A percentile compares a stretch with the other conserved stretches of the same genome.
phyloP scores from a whole-genome alignment of 2,888 invertebrate species.

The Auanema sp. region DNA sequence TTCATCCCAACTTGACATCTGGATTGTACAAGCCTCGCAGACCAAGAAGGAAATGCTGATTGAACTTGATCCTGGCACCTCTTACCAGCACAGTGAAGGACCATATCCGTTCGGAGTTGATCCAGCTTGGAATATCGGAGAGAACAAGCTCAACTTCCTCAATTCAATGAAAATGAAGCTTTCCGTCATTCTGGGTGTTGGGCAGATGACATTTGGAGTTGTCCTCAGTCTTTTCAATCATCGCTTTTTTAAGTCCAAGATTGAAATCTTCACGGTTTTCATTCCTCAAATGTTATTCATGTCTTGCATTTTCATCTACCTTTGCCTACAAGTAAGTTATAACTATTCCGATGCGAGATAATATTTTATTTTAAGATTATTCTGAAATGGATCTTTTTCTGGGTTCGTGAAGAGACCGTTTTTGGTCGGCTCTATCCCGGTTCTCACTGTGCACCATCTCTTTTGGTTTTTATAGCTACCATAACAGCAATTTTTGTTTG shows the following conservation, averaged over 20 bases:
- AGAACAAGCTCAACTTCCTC: conserved; percentile 63
- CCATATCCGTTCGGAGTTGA: conserved; percentile 68
- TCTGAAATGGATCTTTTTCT: conserved; percentile 68
- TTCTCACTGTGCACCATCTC: conserved; percentile 64
- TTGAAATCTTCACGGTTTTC: conserved; percentile 87
- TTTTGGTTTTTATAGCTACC: conserved; percentile 11
- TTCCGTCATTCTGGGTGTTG: conserved; percentile 61
- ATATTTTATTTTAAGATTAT: conserved; percentile 32
- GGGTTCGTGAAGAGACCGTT: conserved; percentile 43
- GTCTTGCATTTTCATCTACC: conserved; percentile 87
- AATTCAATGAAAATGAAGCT: conserved; percentile 65
- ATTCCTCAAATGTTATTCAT: conserved; percentile 92
- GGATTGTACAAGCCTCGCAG: conserved; percentile 15
- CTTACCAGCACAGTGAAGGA: conserved; percentile 43
- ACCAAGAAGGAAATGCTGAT: conserved; percentile 23
- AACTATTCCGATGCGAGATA: neutral
- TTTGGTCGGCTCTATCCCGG: conserved; percentile 59
- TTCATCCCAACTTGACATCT: neutral
- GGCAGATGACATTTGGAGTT: conserved; percentile 64
- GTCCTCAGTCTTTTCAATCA: conserved; percentile 58
- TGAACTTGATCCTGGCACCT: conserved; percentile 38
- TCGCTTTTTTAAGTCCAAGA: conserved; percentile 70
- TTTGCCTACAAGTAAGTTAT: conserved; percentile 75
- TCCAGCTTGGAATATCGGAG: conserved; percentile 65
- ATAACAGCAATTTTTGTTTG: neutral